A percentile compares a stretch with the other conserved stretches of the same genome.
Evolutionary conservation across 2,113 vertebrate species (phyloP).

Genomic region (Mustela nigripes): DNA sequence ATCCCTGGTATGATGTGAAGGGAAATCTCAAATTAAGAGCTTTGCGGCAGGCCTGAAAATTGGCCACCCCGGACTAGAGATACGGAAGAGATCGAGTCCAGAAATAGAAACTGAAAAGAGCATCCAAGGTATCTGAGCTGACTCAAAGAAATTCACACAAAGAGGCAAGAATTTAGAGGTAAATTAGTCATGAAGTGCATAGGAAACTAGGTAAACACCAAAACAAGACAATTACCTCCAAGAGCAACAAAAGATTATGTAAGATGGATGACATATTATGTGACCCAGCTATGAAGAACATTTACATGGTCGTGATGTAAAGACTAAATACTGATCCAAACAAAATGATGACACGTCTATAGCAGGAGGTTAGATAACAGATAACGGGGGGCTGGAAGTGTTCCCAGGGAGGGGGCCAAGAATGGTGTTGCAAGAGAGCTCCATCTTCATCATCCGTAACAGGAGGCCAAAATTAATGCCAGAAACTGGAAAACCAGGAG

Average conservation of each 20-base stretch:
- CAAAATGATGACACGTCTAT: not conserved
- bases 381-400: not conserved
- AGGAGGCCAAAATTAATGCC: not conserved
- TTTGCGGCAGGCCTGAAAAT: not conserved
- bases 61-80: not conserved
- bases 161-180: not conserved
- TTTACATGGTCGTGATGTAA: not conserved
- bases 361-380: not conserved
- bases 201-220: conserved; percentile 15
- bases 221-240: conserved; percentile 26
- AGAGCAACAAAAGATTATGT: not conserved
- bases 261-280: not conserved
- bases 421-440: not conserved
- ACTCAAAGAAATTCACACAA: conserved; percentile 11
- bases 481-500: not conserved
- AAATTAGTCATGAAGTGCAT: not conserved
- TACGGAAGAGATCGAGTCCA: not conserved
- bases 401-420: not conserved
- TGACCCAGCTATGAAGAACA: conserved; percentile 22
- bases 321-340: not conserved
- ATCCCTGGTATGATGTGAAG: not conserved
- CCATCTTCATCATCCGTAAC: not conserved
- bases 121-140: not conserved
- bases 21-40: not conserved
- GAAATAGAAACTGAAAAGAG: not conserved